Base-by-base conservation (phyloP, 2,888 invertebrate species). In the Dermolepida albohirtum region DNA sequence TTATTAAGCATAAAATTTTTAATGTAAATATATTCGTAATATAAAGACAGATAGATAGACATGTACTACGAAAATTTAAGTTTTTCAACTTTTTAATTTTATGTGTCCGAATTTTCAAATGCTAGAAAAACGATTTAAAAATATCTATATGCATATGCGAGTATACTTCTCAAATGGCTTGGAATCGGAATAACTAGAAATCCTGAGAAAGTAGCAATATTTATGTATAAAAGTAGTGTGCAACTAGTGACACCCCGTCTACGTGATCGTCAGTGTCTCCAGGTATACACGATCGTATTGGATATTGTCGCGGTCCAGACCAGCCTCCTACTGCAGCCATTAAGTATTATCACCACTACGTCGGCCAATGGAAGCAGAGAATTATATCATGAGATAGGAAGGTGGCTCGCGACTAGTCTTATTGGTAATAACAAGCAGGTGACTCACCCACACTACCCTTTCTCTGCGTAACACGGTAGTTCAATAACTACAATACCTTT, bases 241-340 rank as follows among this genome's bases (percentile, higher is more conserved):
- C 17, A 6, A 27, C 34, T 62, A 62, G 69, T 59, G 69, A 69
- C 69, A 69, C 69, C 69, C 69, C 51, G 65, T 59, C 62, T 51
- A 52, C 64, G 65, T 69, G 65, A 62, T 64, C 66, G 59, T 57
- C 59, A 39, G 66, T 59, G 66, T 66, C 66, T 57, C 64, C 68
- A 68, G 68, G 68, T 68, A 68, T 40, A 64, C 34, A 27, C 65
- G 66, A 69, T 52, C 69, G 70, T 67, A 78, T 78, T 79, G 79
- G 80, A 73, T 73, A 74, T 71, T 72, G 70, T 71, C 59, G 70
- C 70, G 76, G 76, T 77, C 75, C 78, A 76, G 78, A 68, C 79
- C 80, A 76, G 78, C 81, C 80, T 80, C 78, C 78, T 72, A 75
- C 74, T 76, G 81, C 81, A 79, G 81, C 81, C 81, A 81, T 81